These are phyloP conservation scores for Mythimna pallens DNA, from an alignment of 2,888 invertebrate genomes.

Conservation along the genomic window DNA sequence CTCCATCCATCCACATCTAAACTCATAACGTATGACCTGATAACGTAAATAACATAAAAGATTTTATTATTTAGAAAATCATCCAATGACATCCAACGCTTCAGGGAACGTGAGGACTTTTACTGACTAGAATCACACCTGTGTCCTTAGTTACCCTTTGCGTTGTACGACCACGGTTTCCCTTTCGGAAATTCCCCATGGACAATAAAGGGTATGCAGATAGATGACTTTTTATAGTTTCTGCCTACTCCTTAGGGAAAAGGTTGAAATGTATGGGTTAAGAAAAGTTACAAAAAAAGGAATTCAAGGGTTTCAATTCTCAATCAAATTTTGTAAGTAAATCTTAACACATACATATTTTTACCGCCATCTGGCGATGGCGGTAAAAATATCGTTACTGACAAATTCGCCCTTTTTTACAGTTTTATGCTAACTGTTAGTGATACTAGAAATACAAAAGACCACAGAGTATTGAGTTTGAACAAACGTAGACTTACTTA, in stretches of 20 bases:
- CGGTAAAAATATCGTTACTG: background rate
- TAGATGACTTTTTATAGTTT: background rate
- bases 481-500: background rate
- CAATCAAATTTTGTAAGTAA: slow-evolving; percentile 5
- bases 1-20: no score
- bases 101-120: no score
- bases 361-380: no score
- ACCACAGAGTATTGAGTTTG: background rate
- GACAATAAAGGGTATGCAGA: background rate
- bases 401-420: slow-evolving; percentile 1
- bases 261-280: background rate
- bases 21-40: no score
- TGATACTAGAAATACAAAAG: background rate
- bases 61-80: no score
- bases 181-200: no score
- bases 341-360: no score
- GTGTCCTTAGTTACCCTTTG: no score
- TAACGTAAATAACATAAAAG: no score
- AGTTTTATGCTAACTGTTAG: slow-evolving; percentile 2
- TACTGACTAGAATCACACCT: no score
- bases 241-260: background rate
- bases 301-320: background rate
- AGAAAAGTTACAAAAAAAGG: background rate
- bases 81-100: no score
- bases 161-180: no score